Percentiles rank a stretch among this genome's conserved stretches.
These are phyloP conservation scores for Sarotherodon lohbergeri DNA, from an alignment of 2,113 vertebrate genomes.

Conservation along the genomic window DNA sequence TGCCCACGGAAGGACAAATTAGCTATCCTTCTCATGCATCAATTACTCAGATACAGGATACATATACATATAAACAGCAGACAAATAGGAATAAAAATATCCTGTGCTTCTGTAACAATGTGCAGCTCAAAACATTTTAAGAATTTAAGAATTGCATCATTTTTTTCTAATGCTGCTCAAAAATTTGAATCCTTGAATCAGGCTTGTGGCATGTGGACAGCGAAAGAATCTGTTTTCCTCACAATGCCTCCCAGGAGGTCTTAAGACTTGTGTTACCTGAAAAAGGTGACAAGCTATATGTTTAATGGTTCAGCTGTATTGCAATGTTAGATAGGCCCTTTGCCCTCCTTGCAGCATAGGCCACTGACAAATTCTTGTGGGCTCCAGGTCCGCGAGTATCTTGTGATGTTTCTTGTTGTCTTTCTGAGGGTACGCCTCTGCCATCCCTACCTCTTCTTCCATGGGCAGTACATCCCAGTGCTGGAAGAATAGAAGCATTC, in stretches of 20 bases:
- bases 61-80: neutral
- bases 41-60: neutral
- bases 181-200: neutral
- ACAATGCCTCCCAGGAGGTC: neutral
- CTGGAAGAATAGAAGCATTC: neutral
- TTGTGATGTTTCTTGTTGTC: neutral
- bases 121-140: neutral
- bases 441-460: neutral
- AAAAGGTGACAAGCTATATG: neutral
- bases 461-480: neutral
- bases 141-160: neutral
- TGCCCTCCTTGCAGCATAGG: neutral
- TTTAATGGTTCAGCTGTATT: neutral
- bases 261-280: neutral
- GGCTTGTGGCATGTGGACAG: neutral
- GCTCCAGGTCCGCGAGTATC: rapidly evolving
- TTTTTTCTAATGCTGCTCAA: neutral
- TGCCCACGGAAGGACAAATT: neutral
- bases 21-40: neutral
- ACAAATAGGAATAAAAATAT: neutral
- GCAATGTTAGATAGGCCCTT: neutral
- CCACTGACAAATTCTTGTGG: no score
- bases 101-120: neutral
- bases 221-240: neutral
- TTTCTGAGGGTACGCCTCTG: neutral